A percentile compares a stretch with the other conserved stretches of the same genome.
Evolutionary conservation across 2,113 vertebrate species (phyloP).

Genomic region (human (Homo sapiens)): GRCh38 chr11:68842001-68842500

Average conservation of each 20-base stretch:
- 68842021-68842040: constrained; percentile 37
- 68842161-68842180: neutral
- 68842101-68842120: neutral
- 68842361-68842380: too few species aligned
- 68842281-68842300: neutral
- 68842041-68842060: fast-evolving
- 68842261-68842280: too few species aligned
- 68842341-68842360: too few species aligned
- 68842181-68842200: neutral
- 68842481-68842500: neutral
- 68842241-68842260: neutral
- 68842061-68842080: fast-evolving
- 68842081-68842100: neutral
- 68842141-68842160: neutral
- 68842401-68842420: too few species aligned
- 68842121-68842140: neutral
- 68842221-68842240: neutral
- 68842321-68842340: too few species aligned
- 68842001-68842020: neutral
- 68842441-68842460: too few species aligned
- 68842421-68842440: too few species aligned
- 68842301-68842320: neutral
- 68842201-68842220: neutral
- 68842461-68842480: neutral
- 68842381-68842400: too few species aligned